These are phyloP conservation scores for Leptestheria dahalacensis DNA, from an alignment of 1,140 invertebrate species.

Conservation along the genomic window DNA sequence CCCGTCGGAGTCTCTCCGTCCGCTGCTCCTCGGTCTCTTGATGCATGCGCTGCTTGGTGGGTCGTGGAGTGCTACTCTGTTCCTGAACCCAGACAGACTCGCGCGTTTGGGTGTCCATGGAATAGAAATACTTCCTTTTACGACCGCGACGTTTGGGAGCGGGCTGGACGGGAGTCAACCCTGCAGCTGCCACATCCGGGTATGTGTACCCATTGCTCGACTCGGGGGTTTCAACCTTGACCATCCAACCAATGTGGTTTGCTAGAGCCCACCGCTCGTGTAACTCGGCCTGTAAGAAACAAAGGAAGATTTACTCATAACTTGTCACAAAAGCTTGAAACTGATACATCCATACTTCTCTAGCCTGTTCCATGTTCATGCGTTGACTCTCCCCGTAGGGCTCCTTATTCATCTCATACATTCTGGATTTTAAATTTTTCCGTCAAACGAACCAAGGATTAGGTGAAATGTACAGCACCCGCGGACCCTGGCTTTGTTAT, in stretches of 20 bases:
- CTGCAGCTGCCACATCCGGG: not conserved
- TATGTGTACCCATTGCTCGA: not conserved
- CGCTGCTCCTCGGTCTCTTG: not conserved
- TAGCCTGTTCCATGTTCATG: not conserved
- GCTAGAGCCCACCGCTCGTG: not conserved
- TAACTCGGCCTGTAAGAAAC: not conserved
- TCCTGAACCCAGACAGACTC: not conserved
- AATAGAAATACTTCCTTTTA: not conserved
- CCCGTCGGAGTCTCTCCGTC: not conserved
- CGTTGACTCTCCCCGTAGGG: not conserved
- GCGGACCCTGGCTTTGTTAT: no score
- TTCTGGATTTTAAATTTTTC: not conserved
- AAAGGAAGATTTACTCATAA: no score
- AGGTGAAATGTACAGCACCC: no score
- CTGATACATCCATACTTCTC: no score
- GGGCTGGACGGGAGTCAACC: not conserved
- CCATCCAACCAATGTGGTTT: not conserved
- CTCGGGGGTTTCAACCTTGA: not conserved
- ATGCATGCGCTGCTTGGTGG: not conserved
- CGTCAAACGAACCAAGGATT: not conserved
- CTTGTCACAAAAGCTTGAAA: no score
- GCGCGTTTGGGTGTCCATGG: not conserved
- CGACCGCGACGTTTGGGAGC: not conserved
- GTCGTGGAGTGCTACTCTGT: not conserved
- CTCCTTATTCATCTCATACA: not conserved